phyloP scores from a whole-genome alignment of 2,888 invertebrate genomes.

The Serrognathus titanus region DNA sequence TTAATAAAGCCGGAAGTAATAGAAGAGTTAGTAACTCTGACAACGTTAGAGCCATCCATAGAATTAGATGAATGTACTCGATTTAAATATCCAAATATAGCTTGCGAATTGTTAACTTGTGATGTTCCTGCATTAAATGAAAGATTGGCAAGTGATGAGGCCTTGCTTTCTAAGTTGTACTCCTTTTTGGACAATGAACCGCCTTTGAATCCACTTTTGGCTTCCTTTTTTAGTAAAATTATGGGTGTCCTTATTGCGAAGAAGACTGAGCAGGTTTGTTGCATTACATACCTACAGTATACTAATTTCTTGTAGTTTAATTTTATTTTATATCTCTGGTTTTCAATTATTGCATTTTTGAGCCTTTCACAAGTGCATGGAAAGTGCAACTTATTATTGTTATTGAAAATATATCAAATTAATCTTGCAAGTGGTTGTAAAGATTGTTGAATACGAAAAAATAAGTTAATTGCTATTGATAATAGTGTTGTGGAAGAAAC shows the following conservation, averaged over 20 bases:
- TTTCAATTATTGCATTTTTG: too few relatives aligned
- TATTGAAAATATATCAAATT: too few relatives aligned
- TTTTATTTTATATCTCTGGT: too few relatives aligned
- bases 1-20: conserved; percentile 81
- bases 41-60: conserved; percentile 80
- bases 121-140: conserved; percentile 85
- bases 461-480: background rate
- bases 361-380: too few relatives aligned
- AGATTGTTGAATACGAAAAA: too few relatives aligned
- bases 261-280: conserved; percentile 76
- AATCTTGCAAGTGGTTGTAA: too few relatives aligned
- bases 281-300: background rate
- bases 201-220: conserved; percentile 88
- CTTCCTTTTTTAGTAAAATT: conserved; percentile 95
- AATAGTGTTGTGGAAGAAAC: background rate
- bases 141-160: conserved; percentile 74
- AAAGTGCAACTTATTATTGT: too few relatives aligned
- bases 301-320: too few relatives aligned
- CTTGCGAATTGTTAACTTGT: conserved; percentile 87
- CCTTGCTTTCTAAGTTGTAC: conserved; percentile 79
- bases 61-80: conserved; percentile 75
- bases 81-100: conserved; percentile 89
- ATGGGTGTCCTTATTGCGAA: conserved; percentile 85
- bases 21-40: conserved; percentile 80
- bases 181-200: conserved; percentile 83